Conservation (phyloP, 2,797 vertebrate genomes). For the Anguilla obscura region DNA sequence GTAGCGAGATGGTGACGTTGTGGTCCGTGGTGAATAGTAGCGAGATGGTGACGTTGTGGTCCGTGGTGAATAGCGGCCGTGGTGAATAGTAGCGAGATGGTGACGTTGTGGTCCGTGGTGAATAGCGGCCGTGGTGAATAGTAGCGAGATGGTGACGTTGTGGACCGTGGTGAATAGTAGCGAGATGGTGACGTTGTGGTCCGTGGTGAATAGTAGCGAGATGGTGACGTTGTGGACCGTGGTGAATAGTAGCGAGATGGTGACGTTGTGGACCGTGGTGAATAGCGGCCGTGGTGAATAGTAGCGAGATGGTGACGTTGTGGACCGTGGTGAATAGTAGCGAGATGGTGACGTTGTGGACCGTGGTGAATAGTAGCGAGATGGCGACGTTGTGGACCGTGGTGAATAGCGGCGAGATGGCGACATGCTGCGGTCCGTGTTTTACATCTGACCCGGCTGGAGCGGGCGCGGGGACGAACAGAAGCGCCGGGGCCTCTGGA, state of each 20-base stretch:
- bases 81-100: background rate
- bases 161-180: background rate
- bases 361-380: background rate
- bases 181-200: background rate
- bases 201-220: background rate
- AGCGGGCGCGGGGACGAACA: slow-evolving; percentile 69
- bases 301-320: background rate
- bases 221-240: background rate
- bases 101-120: background rate
- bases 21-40: background rate
- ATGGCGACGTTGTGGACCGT: background rate
- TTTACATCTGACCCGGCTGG: slow-evolving; percentile 76
- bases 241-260: too few species aligned
- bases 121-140: background rate
- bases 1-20: background rate
- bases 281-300: background rate
- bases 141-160: background rate
- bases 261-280: too few species aligned
- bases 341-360: background rate
- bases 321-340: background rate
- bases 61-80: background rate
- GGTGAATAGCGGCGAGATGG: background rate
- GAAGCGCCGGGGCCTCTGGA: slow-evolving; percentile 72
- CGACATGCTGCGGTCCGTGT: background rate
- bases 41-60: too few species aligned